A percentile compares a stretch with the other conserved stretches of the same genome.
These are phyloP conservation scores for Todiramphus saurophagus DNA, from an alignment of 2,113 vertebrate genomes.

Conservation along the genomic window DNA sequence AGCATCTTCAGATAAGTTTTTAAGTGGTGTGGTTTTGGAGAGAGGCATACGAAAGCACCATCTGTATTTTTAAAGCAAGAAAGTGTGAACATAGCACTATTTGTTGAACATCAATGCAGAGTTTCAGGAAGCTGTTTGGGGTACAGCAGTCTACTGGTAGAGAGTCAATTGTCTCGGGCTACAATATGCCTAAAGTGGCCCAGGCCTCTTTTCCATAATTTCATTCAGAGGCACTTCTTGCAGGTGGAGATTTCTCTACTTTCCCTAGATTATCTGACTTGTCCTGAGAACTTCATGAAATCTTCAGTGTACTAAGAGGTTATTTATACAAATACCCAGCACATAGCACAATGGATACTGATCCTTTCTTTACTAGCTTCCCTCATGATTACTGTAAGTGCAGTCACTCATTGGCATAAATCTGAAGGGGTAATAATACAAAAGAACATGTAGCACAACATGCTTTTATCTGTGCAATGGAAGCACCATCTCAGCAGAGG, in stretches of 20 bases:
- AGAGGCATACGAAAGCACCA: background rate
- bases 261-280: background rate
- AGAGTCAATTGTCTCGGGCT: background rate
- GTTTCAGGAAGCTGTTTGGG: background rate
- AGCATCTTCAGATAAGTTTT: background rate
- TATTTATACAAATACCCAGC: background rate
- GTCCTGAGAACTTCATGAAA: background rate
- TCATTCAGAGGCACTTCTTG: background rate
- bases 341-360: background rate
- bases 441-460: background rate
- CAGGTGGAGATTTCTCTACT: background rate
- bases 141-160: background rate
- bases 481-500: background rate
- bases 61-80: background rate
- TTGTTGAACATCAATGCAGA: background rate
- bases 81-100: accelerated
- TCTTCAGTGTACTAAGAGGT: background rate
- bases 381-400: background rate
- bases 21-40: background rate
- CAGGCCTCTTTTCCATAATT: background rate
- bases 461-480: background rate
- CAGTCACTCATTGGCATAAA: accelerated
- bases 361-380: background rate
- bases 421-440: background rate
- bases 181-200: background rate